Percentiles rank a stretch among this genome's conserved stretches.
These are phyloP conservation scores for Rousettus madagascariensis DNA, from an alignment of 2,797 vertebrate genomes.

Conservation along the genomic window DNA sequence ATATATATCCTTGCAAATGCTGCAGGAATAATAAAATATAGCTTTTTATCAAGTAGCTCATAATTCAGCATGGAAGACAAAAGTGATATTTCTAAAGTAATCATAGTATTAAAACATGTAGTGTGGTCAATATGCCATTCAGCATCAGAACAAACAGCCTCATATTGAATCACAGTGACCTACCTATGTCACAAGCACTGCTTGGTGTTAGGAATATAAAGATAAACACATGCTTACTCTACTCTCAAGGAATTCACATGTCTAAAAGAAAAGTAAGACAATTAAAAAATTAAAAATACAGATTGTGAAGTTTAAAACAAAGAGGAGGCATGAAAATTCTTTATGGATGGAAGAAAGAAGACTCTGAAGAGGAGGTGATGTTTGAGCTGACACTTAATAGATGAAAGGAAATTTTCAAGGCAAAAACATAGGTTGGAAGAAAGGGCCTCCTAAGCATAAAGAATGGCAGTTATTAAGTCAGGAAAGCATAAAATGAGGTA, in stretches of 20 bases:
- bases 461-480: background rate
- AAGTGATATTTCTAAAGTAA: background rate
- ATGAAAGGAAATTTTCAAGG: background rate
- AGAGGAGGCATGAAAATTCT: background rate
- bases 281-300: background rate
- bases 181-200: background rate
- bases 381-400: background rate
- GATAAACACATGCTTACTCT: background rate
- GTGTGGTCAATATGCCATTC: background rate
- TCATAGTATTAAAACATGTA: background rate
- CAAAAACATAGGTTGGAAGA: background rate
- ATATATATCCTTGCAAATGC: no score
- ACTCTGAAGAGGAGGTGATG: background rate
- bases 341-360: background rate
- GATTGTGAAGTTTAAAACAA: background rate
- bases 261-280: background rate
- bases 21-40: no score
- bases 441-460: background rate
- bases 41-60: background rate
- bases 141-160: background rate
- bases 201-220: background rate
- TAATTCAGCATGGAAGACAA: background rate
- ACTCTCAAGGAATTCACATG: background rate
- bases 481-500: background rate
- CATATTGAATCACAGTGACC: background rate